A percentile compares a stretch with the other conserved stretches of the same genome.
These are phyloP conservation scores for Lomographa bimaculata DNA, from an alignment of 2,888 invertebrate species.

Conservation along the genomic window DNA sequence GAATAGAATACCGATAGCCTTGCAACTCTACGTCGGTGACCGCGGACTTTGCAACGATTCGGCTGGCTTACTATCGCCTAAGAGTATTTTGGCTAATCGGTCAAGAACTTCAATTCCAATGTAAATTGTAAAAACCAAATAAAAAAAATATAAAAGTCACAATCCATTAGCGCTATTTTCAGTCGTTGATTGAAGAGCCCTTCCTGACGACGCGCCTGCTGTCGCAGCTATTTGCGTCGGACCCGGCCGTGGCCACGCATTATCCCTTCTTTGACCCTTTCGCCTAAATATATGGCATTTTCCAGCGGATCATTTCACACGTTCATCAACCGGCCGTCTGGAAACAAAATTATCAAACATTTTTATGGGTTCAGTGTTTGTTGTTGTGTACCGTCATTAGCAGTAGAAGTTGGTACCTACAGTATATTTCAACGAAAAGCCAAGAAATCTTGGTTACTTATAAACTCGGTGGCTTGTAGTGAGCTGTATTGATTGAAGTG, in stretches of 20 bases:
- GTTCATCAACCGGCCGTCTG: conserved; percentile 41
- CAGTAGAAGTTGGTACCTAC: too few relatives aligned
- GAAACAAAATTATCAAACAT: conserved; percentile 23
- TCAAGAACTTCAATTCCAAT: too few relatives aligned
- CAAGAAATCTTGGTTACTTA: too few relatives aligned
- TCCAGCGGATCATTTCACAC: conserved; percentile 50
- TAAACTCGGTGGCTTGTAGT: too few relatives aligned
- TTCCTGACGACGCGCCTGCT: conserved; percentile 48
- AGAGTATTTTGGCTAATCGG: too few relatives aligned
- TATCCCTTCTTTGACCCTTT: conserved; percentile 60
- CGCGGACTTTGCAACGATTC: too few relatives aligned
- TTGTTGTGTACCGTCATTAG: conserved; percentile 4
- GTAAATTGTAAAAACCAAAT: conserved; percentile 6
- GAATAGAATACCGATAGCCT: too few relatives aligned
- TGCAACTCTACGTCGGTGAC: too few relatives aligned
- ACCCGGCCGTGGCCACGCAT: conserved; percentile 52
- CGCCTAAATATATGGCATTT: conserved; percentile 52
- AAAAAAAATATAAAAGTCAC: conserved; percentile 24
- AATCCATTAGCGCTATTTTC: conserved; percentile 40
- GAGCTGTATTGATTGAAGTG: too few relatives aligned
- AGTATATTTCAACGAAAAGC: too few relatives aligned
- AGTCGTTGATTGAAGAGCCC: conserved; percentile 40
- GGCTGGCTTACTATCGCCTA: too few relatives aligned
- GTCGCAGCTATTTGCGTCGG: conserved; percentile 55
- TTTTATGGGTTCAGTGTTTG: conserved; percentile 19